A percentile compares a stretch with the other conserved stretches of the same genome.
Evolutionary conservation across 2,113 vertebrate species (phyloP).

Genomic region (Polypterus bichir): DNA sequence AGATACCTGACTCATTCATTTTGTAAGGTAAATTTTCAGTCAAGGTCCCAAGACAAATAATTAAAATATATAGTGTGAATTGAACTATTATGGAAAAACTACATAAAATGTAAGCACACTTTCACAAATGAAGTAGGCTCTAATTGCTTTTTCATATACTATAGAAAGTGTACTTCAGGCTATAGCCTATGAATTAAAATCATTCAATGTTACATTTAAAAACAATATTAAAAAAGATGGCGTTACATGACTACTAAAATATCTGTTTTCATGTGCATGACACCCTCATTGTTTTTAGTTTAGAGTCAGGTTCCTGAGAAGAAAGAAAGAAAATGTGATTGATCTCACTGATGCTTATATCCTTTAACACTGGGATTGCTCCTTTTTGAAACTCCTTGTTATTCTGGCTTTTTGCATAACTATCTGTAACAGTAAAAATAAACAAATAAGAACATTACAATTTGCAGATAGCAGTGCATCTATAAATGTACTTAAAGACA

Average conservation of each 20-base stretch:
- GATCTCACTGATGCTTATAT: conserved; percentile 76
- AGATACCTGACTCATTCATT: not conserved
- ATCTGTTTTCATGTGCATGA: not conserved
- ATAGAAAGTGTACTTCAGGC: not conserved
- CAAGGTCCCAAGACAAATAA: not conserved
- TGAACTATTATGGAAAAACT: not conserved
- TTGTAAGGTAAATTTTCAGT: not conserved
- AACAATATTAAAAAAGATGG: not conserved
- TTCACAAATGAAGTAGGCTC: not conserved
- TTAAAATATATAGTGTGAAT: not conserved
- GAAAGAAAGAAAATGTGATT: conserved; percentile 72
- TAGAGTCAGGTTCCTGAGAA: not conserved
- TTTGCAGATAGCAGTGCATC: not conserved
- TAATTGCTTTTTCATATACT: not conserved
- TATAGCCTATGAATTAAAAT: too few species aligned
- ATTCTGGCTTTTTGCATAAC: conserved; percentile 63
- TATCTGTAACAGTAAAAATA: conserved; percentile 49
- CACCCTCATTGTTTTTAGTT: not conserved
- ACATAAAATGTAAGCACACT: not conserved
- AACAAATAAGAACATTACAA: not conserved
- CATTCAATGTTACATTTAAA: too few species aligned
- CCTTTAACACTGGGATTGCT: conserved; percentile 65
- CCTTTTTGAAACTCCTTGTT: conserved; percentile 44
- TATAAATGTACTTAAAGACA: not conserved
- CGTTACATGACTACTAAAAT: not conserved